Base-by-base conservation (phyloP, 2,113 vertebrate genomes). In the Camelus bactrianus region DNA sequence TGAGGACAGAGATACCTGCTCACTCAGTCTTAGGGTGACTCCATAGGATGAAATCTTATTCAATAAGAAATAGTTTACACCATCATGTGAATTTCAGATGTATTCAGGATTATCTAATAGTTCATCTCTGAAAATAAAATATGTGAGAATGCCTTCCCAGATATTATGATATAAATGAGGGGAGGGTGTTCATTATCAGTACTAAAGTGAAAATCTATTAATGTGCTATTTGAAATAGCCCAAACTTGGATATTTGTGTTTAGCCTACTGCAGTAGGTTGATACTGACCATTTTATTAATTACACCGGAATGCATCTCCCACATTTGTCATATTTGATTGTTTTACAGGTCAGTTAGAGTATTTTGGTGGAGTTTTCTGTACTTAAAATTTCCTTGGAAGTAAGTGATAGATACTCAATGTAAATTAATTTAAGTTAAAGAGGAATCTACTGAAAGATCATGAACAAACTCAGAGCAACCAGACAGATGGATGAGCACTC, bases 381-480 rank as follows among this genome's bases (percentile, higher is more conserved):
- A 24, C 15, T 91, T 83, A 65, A 85, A 73, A 16, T 83, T 52
- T 73, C 26, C 28, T 94, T 69, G 9, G 8, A 95, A 87, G 32
- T 5, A 76, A 73, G 3, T 82, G 50, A 58, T 15, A 92, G 50
- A 89, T 89, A 60, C 4, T 65, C 32, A 52, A 4, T 65, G 0
- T 28, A 94, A 90, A 82, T 69, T 60, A 79, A 76, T 76, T 95
- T 48, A 82, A 48, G 24, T 58, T 32, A 89, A 89, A 60, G 19
- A 13, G 1, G 1, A 42, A 24, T 65, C 32, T 70, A 62, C 38
- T 54, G 7, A 69, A 79, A 72, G 22, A 42, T 10, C 16, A 50
- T n/a, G 5, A 81, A 54, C 52, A 80, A 46, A 32, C 6, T 84
- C 14, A 67, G 9, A 81, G 14, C 3, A 90, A 16, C 22, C 32